Conservation (phyloP, 2,888 invertebrate species). For the Thumatha senex region DNA sequence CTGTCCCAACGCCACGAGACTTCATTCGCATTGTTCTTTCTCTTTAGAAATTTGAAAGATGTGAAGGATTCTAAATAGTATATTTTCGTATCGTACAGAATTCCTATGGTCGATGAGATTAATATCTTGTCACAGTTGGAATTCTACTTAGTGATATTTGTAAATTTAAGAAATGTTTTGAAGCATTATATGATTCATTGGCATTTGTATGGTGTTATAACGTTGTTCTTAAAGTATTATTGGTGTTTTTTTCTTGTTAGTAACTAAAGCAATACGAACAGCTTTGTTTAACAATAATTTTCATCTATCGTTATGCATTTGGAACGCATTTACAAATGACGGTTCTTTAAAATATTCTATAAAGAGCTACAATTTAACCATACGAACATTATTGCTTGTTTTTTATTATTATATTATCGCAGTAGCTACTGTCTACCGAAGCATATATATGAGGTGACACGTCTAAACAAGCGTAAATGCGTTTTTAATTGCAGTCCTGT, state of each 20-base stretch:
- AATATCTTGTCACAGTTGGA: neutral
- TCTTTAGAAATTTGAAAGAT: constrained; percentile 6
- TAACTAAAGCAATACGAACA: neutral
- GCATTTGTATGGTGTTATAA: neutral
- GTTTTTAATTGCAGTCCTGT: neutral
- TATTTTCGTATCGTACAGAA: constrained; percentile 17
- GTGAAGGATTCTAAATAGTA: constrained; percentile 15
- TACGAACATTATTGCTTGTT: too few species aligned
- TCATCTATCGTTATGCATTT: neutral
- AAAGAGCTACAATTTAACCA: too few species aligned
- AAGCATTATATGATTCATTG: neutral
- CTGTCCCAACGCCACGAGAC: neutral
- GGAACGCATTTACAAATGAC: neutral
- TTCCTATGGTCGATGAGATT: constrained; percentile 7
- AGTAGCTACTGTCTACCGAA: too few species aligned
- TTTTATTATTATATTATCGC: too few species aligned
- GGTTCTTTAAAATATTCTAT: too few species aligned
- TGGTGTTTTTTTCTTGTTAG: neutral
- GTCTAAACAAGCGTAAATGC: neutral
- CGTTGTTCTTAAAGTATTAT: neutral
- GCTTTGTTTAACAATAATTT: neutral
- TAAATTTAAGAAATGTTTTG: neutral
- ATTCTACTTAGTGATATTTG: neutral
- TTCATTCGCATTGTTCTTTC: constrained; percentile 13
- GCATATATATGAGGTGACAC: too few species aligned